Base-by-base conservation (phyloP, 2,113 vertebrate genomes). In the Istiophorus platypterus region DNA sequence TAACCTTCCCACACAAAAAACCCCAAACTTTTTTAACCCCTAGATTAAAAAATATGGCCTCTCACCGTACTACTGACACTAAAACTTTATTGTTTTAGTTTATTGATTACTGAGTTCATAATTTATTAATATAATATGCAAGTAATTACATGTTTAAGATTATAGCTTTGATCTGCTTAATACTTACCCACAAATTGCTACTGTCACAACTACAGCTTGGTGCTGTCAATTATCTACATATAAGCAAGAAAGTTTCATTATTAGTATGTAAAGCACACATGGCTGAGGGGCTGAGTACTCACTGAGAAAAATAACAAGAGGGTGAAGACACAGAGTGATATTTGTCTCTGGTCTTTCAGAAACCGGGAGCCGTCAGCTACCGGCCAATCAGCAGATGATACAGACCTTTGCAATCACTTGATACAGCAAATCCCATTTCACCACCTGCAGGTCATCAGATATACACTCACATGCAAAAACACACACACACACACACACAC, bases 381-480 rank as follows among this genome's bases (percentile, higher is more conserved):
- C 22, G 34, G 37, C 59, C 82, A 81, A 69, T 85, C 78, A 81
- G 59, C 26, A 62, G 72, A 75, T 66, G 59, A 72, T 56, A 31
- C 70, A 62, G 61, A 70, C 72, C 74, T 64, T 66, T 79, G 81
- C 81, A 86, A 86, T 86, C 87, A 81, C 78, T 78, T 47, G 56
- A 75, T 74, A 70, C 58, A 17, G 37, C n/a, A 80, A 70, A 81
- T 66, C 69, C 66, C 72, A 47, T 22, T 37, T 54, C 64, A 56
- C 64, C 51, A 67, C 73, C 29, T 73, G 51, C 57, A 65, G 65
- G 49, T 59, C 57, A 63, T 64, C 66, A 67, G 27, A 5, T 14
- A 57, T 49, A 29, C 47, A 68, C 75, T 3, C 51, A 34, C 63
- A 67, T 14, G 45, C 51, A 69, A 20, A 11, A n/a, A 11, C 52